A percentile compares a stretch with the other conserved stretches of the same genome.
These are phyloP conservation scores for Gryon sp. DNA, from an alignment of 1,140 invertebrate species.

Conservation along the genomic window DNA sequence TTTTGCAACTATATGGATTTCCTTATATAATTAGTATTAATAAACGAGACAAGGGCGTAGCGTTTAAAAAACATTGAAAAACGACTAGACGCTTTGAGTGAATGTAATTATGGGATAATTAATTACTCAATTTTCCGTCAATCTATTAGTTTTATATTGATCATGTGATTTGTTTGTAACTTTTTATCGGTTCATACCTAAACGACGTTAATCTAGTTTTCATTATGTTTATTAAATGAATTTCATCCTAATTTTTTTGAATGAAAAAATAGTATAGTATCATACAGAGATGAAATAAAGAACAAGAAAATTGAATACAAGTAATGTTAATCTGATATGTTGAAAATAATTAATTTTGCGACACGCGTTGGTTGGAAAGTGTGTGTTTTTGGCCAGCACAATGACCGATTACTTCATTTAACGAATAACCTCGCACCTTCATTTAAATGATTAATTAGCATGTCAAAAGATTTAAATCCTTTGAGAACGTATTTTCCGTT, in stretches of 20 bases:
- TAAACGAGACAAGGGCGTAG: neutral
- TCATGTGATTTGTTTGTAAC: neutral
- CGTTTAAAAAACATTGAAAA: neutral
- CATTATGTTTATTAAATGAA: too few species aligned
- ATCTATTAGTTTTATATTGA: neutral
- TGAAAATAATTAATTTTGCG: neutral
- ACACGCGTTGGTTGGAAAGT: neutral
- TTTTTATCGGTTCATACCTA: too few species aligned
- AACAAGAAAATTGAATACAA: too few species aligned
- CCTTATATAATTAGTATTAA: neutral
- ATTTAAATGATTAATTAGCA: neutral
- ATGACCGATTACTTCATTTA: neutral
- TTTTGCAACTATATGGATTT: slow-evolving; percentile 8
- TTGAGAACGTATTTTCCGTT: neutral
- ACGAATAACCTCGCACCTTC: neutral
- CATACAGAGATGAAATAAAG: too few species aligned
- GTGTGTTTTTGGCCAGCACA: neutral
- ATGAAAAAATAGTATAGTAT: too few species aligned
- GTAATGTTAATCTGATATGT: too few species aligned
- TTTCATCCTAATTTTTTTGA: too few species aligned
- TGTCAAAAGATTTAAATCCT: neutral
- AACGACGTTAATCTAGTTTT: too few species aligned
- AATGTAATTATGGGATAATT: slow-evolving; percentile 6
- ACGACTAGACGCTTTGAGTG: neutral
- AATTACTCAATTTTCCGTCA: neutral